Evolutionary conservation across 1,140 invertebrate genomes (phyloP).

Genomic region (Helicorthomorpha holstii): DNA sequence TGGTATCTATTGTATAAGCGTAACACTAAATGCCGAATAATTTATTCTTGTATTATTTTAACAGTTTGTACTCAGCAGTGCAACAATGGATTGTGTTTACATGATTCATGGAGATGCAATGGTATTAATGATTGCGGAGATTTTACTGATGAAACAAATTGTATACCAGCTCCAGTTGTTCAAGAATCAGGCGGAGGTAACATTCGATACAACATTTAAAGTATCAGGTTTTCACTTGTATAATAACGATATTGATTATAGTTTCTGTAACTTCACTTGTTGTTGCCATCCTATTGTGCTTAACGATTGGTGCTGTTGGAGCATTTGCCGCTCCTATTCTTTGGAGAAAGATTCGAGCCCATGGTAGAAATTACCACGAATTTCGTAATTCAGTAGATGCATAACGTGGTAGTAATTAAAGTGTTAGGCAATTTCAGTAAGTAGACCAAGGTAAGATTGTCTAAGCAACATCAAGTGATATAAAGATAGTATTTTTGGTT

Average conservation of each 20-base stretch:
- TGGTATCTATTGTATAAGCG: not conserved
- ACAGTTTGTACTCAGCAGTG: constrained; percentile 10
- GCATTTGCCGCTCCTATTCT: not conserved
- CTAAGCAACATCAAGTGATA: no score
- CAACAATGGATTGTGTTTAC: constrained; percentile 12
- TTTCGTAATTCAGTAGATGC: not conserved
- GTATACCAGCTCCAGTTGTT: not conserved
- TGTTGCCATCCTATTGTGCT: not conserved
- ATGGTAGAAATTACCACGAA: not conserved
- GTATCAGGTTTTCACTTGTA: no score
- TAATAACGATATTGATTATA: no score
- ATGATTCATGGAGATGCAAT: constrained; percentile 14
- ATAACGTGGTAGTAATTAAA: no score
- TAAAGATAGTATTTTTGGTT: no score
- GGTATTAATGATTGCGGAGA: constrained; percentile 14
- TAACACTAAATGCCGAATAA: not conserved
- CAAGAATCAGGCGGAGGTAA: not conserved
- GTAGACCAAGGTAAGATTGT: no score
- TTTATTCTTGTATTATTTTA: not conserved
- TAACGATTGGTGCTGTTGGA: not conserved
- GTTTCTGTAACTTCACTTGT: not conserved
- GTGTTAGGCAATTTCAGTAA: no score
- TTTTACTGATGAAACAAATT: constrained; percentile 13
- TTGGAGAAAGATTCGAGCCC: not conserved
- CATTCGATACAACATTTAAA: no score